phyloP scores from a whole-genome alignment of 1,140 invertebrate species.

The Pogonognathellus flavescens region DNA sequence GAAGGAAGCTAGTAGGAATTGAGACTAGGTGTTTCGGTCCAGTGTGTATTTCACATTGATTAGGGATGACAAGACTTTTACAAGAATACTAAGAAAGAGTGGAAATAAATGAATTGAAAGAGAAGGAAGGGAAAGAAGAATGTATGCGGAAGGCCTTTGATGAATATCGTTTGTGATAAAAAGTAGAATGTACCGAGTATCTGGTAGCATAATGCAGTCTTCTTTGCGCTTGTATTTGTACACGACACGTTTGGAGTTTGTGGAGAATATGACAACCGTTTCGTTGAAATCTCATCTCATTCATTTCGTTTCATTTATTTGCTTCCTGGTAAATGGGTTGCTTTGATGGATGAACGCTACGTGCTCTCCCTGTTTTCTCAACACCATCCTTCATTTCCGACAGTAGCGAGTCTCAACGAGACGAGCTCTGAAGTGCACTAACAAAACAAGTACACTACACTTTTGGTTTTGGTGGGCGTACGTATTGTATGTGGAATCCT shows the following conservation, averaged over 20 bases:
- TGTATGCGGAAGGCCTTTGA: not conserved
- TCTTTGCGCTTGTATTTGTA: no score
- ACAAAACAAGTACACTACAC: not conserved
- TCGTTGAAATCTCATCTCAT: constrained; percentile 36
- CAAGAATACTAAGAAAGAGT: not conserved
- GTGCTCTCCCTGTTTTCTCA: constrained; percentile 5
- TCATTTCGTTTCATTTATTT: constrained; percentile 28
- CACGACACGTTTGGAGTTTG: not conserved
- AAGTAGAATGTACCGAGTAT: not conserved
- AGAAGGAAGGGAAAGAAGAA: not conserved
- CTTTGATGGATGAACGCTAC: constrained; percentile 22
- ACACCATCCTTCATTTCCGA: constrained; percentile 27
- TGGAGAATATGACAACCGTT: constrained; percentile 9
- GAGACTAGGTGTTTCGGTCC: no score
- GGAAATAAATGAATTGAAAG: not conserved
- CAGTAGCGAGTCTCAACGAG: not conserved
- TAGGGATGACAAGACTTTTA: no score
- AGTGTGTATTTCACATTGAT: no score
- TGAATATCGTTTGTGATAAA: constrained; percentile 1
- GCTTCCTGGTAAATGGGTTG: not conserved
- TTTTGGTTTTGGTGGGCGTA: not conserved
- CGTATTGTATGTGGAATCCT: no score
- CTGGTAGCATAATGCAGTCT: no score
- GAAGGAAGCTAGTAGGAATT: no score
- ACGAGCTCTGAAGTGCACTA: no score